Conservation (phyloP, 2,113 vertebrate species). For the Ceyx margarethae region DNA sequence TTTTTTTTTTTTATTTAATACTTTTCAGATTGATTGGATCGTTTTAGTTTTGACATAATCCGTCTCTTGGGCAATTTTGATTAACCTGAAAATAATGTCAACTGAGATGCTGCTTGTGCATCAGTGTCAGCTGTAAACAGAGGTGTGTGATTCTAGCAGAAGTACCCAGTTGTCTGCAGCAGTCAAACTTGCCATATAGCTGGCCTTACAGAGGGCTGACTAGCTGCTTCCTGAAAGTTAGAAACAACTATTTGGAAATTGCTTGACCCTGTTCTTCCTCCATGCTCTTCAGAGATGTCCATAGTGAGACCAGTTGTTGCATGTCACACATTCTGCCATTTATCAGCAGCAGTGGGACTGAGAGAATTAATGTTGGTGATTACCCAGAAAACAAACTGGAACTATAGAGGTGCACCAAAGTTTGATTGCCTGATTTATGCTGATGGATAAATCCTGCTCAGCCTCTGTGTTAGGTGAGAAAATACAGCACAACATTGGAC, state of each 20-base stretch:
- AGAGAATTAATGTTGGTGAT: not conserved
- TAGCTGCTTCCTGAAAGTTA: not conserved
- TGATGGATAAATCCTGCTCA: not conserved
- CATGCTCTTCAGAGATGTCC: not conserved
- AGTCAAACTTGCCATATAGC: not conserved
- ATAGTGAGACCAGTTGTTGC: not conserved
- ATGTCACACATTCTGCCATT: rapidly evolving
- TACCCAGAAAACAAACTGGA: not conserved
- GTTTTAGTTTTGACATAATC: not conserved
- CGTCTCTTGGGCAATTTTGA: not conserved
- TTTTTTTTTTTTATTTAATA: not conserved
- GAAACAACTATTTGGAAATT: not conserved
- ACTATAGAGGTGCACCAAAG: not conserved
- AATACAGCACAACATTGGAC: not conserved
- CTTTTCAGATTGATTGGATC: not conserved
- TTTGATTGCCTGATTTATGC: not conserved
- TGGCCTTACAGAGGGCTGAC: not conserved
- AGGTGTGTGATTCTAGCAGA: not conserved
- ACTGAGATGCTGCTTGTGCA: not conserved
- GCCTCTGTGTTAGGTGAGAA: not conserved
- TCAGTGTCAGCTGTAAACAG: not conserved
- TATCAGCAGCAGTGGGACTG: not conserved
- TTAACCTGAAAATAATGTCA: not conserved
- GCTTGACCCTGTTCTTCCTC: not conserved
- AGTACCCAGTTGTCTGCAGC: not conserved